Evolutionary conservation across 2,797 vertebrate genomes (phyloP), one percentile per base, ranked within the genome.

Genomic region (Acipenser ruthenus): DNA sequence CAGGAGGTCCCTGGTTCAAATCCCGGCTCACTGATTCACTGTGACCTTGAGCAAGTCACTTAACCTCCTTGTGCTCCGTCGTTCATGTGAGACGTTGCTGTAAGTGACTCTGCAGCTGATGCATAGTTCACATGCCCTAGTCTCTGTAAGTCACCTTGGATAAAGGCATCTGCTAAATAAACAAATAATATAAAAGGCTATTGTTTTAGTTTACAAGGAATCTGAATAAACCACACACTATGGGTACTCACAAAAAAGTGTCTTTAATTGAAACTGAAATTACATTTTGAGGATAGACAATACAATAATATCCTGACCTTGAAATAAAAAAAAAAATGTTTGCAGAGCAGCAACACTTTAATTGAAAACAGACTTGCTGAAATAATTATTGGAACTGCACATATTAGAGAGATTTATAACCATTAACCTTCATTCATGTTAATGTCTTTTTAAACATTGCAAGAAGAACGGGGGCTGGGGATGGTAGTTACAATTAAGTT

Each of bases 181-280:
- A 37, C 23, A 37, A 37, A 37, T 37, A 37, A 53, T 6, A 58
- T 18, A 58, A 58, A 58, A 11, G 12, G 55, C 55, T 11, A 58
- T 48, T 48, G 5, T 37, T 62, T 37, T 23, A 8, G 1, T 37
- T 62, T 18, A 37, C 9, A 23, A 23, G 5, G 23, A 23, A 62
- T 62, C 18, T 37, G 18, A 23, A 62, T 10, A 62, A 8, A 11
- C 47, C 10, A 48, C n/a, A 12, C 12, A 37, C 18, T 23, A 18
- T 10, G 23, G 18, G 18, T 23, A 7, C 23, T 23, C 60, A 37
- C n/a, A 11, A 58, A 23, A 62, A 62, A 23, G 18, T 9, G n/a
- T 9, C 8, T 62, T 48, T 37, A 62, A 23, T 62, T 62, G 23
- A 62, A 62, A 62, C 18, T 62, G 60, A 60, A 60, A 62, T 62